Evolutionary conservation across 92 coral and sea anemone species (phyloP).

Genomic region (Hydrozoanthus gracilis): DNA sequence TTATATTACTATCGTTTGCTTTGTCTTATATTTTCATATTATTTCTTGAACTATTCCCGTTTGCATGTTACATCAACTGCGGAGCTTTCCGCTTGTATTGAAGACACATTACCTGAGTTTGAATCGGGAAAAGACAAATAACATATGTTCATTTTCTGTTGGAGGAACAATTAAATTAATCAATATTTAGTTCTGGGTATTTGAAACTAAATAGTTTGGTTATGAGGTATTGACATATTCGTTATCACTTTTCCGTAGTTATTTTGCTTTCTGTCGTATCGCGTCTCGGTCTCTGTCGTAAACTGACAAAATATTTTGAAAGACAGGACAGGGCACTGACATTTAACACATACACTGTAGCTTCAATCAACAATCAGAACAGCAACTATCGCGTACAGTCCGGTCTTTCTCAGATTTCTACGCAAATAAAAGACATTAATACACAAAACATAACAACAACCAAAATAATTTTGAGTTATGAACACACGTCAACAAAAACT

Average conservation of each 20-base stretch:
- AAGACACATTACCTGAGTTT: constrained; percentile 83
- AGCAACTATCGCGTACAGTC: too few species aligned
- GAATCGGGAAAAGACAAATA: constrained; percentile 98
- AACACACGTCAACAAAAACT: too few species aligned
- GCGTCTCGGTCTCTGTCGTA: not conserved
- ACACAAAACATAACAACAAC: too few species aligned
- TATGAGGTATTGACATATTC: not conserved
- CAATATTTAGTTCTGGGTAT: not conserved
- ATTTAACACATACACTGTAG: not conserved
- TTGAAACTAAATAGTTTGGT: not conserved
- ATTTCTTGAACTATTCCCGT: too few species aligned
- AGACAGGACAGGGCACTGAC: not conserved
- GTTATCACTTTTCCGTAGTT: not conserved
- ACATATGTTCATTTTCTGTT: constrained; percentile 88
- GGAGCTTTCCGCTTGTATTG: too few species aligned
- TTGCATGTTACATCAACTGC: too few species aligned
- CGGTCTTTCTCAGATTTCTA: too few species aligned
- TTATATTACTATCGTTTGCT: too few species aligned
- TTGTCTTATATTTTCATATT: too few species aligned
- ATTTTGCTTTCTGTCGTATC: constrained; percentile 6
- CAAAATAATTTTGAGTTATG: too few species aligned
- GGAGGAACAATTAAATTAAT: not conserved
- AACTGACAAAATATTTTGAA: not conserved
- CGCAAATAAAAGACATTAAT: too few species aligned
- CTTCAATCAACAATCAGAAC: not conserved